A percentile compares a stretch with the other conserved stretches of the same genome.
Evolutionary conservation across 2,888 invertebrate species (phyloP).

Genomic region (Oligia latruncula): DNA sequence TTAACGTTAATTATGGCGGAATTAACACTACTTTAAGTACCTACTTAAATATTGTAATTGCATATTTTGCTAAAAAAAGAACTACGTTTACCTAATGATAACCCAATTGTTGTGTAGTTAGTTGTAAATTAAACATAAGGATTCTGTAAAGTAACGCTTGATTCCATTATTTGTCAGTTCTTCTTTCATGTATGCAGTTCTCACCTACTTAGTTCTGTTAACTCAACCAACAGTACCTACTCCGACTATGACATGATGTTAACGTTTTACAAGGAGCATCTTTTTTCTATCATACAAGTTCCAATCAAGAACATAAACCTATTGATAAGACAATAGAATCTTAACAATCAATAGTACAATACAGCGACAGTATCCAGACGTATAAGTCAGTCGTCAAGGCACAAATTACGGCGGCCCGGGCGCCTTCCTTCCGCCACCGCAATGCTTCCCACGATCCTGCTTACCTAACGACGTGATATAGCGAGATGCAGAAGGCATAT

Average conservation of each 20-base stretch:
- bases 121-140: neutral
- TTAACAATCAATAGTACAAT: constrained; percentile 32
- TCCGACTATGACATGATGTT: neutral
- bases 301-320: neutral
- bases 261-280: neutral
- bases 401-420: constrained; percentile 46
- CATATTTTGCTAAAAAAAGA: neutral
- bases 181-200: neutral
- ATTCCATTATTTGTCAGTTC: neutral
- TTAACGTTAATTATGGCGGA: neutral
- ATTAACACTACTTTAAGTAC: neutral
- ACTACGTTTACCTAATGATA: neutral
- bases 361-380: constrained; percentile 42
- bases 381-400: constrained; percentile 52
- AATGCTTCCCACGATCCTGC: constrained; percentile 59
- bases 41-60: neutral
- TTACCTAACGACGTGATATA: constrained; percentile 36
- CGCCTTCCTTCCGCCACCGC: constrained; percentile 62
- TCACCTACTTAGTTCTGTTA: neutral
- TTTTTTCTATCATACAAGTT: neutral
- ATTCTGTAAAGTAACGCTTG: neutral
- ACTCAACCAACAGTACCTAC: neutral
- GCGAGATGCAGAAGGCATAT: constrained; percentile 35
- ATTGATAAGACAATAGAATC: constrained; percentile 25
- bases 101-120: neutral